Base-by-base conservation (phyloP, 1,140 invertebrate species). In the Anadara kagoshimensis region DNA sequence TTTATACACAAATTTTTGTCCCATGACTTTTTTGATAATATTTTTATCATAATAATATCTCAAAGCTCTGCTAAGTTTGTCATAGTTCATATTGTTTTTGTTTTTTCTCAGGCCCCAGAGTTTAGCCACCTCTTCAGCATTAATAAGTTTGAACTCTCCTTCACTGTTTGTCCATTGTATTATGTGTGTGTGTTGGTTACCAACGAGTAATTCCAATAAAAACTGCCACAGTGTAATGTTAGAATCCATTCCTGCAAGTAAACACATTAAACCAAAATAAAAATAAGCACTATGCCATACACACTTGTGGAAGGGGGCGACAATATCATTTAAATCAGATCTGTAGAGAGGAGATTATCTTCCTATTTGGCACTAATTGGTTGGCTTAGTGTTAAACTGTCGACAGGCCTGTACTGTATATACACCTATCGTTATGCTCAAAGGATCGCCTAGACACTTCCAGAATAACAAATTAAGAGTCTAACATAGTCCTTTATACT, bases 41-140 rank as follows among this genome's bases (percentile, higher is more conserved):
- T 99, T 99, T 88, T 99, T 99, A 90, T 99, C 97, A 85, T 99
- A 99, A 86, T 99, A 99, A 87, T 99, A 99, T 58, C 98, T 94
- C 22, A 99, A 92, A 44, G 97, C 97, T 45, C 98, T 94, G 71
- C 95, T 97, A 70, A 99, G 91, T 86, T 99, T 99, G 90, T 99
- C 97, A 86, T 99, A 99, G 90, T 99, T 99, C 97, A 99, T 99
- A 89, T 98, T 99, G 26, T 96, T 96, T 89, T 99, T 99, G 89
- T 99, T 99, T 88, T 99, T 99, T 10, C 97, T 93, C 58, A 98
- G 94, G 16, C 97, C 97, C 97, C 97, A 99, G 59, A 97, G 93
- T 76, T 96, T 92, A 0, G 97, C 97, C 59, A 99, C 97, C 90
- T 99, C 97, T 90, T 98, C 97, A 0, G 97, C 97, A 90, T 99